Conservation (phyloP, 64 coral and sea anemone genomes). For the Montipora cactus region DNA sequence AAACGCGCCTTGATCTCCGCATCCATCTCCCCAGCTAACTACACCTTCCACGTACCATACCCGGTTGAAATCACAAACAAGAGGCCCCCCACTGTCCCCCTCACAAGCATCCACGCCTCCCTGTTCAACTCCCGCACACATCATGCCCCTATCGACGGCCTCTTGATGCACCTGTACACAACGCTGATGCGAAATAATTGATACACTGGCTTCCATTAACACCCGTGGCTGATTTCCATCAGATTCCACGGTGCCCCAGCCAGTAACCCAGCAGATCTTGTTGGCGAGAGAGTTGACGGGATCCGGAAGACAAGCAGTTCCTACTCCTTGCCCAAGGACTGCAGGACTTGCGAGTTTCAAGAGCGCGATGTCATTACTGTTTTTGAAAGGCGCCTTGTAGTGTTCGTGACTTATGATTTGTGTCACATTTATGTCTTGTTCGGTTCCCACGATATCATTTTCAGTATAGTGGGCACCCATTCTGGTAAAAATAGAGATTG, state of each 20-base stretch:
- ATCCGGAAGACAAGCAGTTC: conserved; percentile 46
- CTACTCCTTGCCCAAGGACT: background rate
- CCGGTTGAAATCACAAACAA: conserved; percentile 10
- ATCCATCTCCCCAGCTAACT: conserved; percentile 15
- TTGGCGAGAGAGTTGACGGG: background rate
- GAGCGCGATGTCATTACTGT: conserved; percentile 66
- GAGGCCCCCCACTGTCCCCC: conserved; percentile 8
- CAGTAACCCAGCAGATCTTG: conserved; percentile 48
- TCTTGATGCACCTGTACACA: conserved; percentile 23
- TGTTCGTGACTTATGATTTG: conserved; percentile 58
- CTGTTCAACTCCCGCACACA: conserved; percentile 5
- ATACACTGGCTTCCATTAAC: conserved; percentile 59
- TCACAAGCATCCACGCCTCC: conserved; percentile 43
- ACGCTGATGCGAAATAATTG: conserved; percentile 37
- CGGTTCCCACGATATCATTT: conserved; percentile 27
- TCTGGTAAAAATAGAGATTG: background rate
- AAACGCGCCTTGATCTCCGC: background rate
- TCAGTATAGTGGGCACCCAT: conserved; percentile 64
- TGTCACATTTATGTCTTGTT: conserved; percentile 52
- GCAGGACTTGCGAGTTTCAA: conserved; percentile 51
- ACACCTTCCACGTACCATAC: conserved; percentile 40
- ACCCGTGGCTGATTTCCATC: conserved; percentile 15
- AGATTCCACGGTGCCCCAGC: conserved; percentile 51
- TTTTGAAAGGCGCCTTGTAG: conserved; percentile 11
- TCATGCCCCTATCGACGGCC: background rate